Evolutionary conservation across 23 tunicate genomes (phyloP), one percentile per base, ranked within the genome.

Genomic region (Ascidia mentula): DNA sequence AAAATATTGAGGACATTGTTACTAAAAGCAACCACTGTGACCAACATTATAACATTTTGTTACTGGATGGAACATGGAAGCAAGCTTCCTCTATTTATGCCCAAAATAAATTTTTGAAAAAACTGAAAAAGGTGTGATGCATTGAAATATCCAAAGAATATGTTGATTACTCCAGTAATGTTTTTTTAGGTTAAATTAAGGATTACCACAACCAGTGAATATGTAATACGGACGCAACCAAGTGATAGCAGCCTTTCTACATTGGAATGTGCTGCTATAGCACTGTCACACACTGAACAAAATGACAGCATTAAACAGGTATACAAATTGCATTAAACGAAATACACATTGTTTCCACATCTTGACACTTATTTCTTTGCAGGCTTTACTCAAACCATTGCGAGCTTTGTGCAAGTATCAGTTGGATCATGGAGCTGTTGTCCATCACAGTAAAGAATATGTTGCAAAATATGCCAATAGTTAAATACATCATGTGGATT

Each of bases 11-110:
- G 0, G 83, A 84, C 36, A 69, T 84, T 17, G 75, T 46, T 18
- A 65, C 74, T 7, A 22, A 35, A 4, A 38, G 18, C 13, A 6
- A 53, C 65, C 22, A 1, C 24, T 20, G 24, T 20, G 24, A 28
- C 24, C 28, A 28, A 53, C 35, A 46, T 40, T 88, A 37, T 61
- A 84, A 89, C 45, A 31, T 92, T 34, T 34, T 96, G 6, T 20
- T 92, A 26, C 37, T 96, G 0, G 99, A 96, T 80, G 99, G 99
- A 5, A 96, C 99, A 8, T 96, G 99, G 99, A 78, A 88, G 32
- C 99, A 96, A 80, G 99, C 99, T 8, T 34, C 82, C 15, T 83
- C 86, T 0, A 90, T 96, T 36, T 96, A 87, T 40, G 37, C 76
- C 2, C 89, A 84, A 36, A 88, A 84, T 75, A 69, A 75, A 24